Percentiles rank a stretch among this genome's conserved stretches.
phyloP scores from a whole-genome alignment of 2,113 vertebrate genomes.

The Cettia cetti region DNA sequence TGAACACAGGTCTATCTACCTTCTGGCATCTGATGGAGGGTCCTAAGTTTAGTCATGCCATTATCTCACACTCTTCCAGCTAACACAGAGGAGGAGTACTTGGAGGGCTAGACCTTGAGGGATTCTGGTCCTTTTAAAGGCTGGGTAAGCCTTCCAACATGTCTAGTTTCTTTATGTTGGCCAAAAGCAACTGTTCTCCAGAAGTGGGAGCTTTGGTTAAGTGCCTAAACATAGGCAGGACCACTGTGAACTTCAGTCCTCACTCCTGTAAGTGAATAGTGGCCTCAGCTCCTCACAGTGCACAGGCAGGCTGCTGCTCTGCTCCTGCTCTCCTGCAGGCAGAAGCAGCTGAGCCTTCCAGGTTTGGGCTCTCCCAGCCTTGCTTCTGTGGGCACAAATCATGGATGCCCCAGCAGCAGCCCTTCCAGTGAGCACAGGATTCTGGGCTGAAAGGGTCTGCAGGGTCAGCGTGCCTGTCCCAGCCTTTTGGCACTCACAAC shows the following conservation, averaged over 20 bases:
- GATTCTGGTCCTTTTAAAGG: neutral
- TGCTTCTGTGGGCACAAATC: accelerated
- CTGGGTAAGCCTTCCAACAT: neutral
- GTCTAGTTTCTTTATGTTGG: neutral
- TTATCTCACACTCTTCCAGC: neutral
- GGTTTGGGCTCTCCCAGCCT: neutral
- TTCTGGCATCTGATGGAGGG: neutral
- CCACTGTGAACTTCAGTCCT: neutral
- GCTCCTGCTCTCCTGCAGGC: accelerated
- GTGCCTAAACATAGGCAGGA: neutral
- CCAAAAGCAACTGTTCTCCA: neutral
- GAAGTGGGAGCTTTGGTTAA: neutral
- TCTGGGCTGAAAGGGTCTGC: neutral
- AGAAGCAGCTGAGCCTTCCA: neutral
- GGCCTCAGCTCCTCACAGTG: neutral
- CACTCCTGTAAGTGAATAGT: neutral
- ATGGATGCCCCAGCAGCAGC: neutral
- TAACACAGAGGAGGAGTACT: neutral
- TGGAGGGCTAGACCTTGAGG: neutral
- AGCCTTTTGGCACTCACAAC: neutral
- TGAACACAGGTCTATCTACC: accelerated
- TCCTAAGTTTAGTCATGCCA: neutral
- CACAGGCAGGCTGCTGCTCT: neutral
- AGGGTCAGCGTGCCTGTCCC: neutral
- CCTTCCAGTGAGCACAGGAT: neutral